Base-by-base conservation (phyloP, 30 jellyfish, hydroid and myxozoan genomes). In the Aurelia sp. region DNA sequence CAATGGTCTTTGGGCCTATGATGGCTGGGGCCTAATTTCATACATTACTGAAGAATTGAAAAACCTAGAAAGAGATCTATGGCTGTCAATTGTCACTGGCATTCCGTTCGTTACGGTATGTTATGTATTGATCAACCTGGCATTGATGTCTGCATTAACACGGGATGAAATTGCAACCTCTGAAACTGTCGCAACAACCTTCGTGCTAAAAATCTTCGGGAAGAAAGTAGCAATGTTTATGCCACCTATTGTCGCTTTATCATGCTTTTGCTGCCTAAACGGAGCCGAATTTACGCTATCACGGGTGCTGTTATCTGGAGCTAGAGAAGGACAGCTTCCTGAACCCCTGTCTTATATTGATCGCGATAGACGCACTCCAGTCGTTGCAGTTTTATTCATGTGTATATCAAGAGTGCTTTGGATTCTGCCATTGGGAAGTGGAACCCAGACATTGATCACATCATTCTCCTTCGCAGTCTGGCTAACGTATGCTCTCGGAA, bases 281-380 rank as follows among this genome's bases (percentile, higher is more conserved):
- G 84, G 79, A 6, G 4, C 84, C 15, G 4, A 60, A 23, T 89
- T 82, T 67, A 22, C 86, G 17, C 21, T 62, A 18, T 47, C 87
- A 15, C 20, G 97, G 40, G 13, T 68, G 22, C 13, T 81, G 2
- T 77, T 89, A 35, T 73, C 97, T 13, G 97, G 95, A n/a, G 85
- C 89, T 4, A 70, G 92, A 19, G 92, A 79, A 22, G 97, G 97
- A 6, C 97, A 89, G 41, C 22, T 89, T 55, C 97, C 97, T 11
- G 73, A 62, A 70, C 52, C 86, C 8, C 68, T 89, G 6, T 74
- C 94, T 9, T 55, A 64, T 63, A 82, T 89, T 27, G 87, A 89
- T 50, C 61, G 66, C 23, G 48, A 76, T 41, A 53, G 91, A 27
- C 79, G 82, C 55, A 82, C 91, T 16, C 97, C 95, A 15, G 44